These are phyloP conservation scores for Meliscaeva auricollis DNA, from an alignment of 2,888 invertebrate species.

Conservation along the genomic window DNA sequence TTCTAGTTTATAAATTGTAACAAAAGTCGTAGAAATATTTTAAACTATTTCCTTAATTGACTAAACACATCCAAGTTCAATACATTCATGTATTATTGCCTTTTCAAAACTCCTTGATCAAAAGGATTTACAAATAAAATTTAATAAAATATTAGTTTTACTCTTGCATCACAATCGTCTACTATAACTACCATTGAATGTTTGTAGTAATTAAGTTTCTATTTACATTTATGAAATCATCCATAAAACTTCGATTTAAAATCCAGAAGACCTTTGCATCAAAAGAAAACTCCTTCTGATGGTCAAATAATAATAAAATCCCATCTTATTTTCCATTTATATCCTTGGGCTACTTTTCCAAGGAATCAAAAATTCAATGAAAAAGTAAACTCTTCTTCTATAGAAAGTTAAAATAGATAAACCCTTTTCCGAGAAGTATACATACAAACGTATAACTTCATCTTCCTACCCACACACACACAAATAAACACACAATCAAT, in stretches of 20 bases:
- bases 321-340: neutral
- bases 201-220: neutral
- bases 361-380: conserved; percentile 2
- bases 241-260: neutral
- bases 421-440: neutral
- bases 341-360: conserved; percentile 7
- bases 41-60: no score
- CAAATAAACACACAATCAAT: neutral
- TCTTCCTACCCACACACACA: neutral
- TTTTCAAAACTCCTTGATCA: neutral
- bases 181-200: neutral
- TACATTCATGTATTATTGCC: no score
- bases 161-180: no score
- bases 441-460: neutral
- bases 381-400: neutral
- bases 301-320: conserved; percentile 7
- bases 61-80: no score
- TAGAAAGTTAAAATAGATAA: neutral
- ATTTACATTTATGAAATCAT: neutral
- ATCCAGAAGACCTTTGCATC: neutral
- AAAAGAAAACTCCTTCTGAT: neutral
- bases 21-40: no score
- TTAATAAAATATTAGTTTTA: no score
- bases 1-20: no score
- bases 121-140: no score